These are phyloP conservation scores for Caenorhabditis doughertyi DNA, from an alignment of 2,888 invertebrate species.

Conservation along the genomic window DNA sequence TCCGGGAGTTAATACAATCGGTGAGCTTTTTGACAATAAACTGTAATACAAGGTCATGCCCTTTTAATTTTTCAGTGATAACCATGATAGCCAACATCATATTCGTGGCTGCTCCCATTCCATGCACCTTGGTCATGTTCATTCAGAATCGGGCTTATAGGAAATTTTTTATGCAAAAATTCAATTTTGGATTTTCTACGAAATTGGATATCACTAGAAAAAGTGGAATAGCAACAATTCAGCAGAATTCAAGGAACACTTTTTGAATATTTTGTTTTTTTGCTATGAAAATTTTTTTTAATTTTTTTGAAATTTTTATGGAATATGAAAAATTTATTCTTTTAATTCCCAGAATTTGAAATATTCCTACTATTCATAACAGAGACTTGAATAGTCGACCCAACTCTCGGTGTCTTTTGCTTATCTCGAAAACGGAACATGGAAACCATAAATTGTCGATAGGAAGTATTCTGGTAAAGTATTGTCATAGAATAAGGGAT, in stretches of 20 bases:
- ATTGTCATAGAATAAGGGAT: constrained; percentile 25
- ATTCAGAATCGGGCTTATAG: constrained; percentile 36
- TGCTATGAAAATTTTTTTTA: neutral
- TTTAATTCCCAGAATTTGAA: neutral
- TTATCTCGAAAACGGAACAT: constrained; percentile 7
- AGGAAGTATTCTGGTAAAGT: constrained; percentile 34
- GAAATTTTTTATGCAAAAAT: constrained; percentile 1
- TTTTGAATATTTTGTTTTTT: neutral
- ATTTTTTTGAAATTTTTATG: neutral
- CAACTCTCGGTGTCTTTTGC: neutral
- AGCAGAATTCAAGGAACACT: neutral
- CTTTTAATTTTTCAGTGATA: neutral
- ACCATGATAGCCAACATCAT: neutral
- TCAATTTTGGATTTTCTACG: neutral
- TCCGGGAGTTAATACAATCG: neutral
- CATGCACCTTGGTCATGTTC: constrained; percentile 22
- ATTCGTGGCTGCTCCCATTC: constrained; percentile 44
- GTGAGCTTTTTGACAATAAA: neutral
- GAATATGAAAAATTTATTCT: neutral
- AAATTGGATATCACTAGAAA: too few relatives aligned
- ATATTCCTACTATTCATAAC: neutral
- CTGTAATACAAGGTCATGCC: neutral
- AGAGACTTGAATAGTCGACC: constrained; percentile 18
- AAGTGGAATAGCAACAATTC: too few relatives aligned
- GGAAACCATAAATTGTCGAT: constrained; percentile 3